Evolutionary conservation across 2,113 vertebrate species (phyloP).

Genomic region (Phylloscopus trochilus): DNA sequence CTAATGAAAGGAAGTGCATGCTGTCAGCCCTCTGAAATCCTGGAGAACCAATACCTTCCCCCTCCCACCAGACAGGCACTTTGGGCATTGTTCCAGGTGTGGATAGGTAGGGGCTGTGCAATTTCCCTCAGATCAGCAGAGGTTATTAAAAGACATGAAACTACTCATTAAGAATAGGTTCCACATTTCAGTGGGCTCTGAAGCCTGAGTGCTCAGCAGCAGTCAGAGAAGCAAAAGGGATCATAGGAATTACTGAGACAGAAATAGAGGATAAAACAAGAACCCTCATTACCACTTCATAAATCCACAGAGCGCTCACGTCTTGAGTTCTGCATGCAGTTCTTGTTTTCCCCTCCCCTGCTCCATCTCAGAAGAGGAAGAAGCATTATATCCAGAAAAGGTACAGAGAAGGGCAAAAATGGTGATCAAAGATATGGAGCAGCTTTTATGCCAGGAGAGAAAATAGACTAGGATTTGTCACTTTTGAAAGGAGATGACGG

Average conservation of each 20-base stretch:
- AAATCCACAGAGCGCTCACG: background rate
- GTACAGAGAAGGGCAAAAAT: background rate
- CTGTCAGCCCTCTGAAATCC: background rate
- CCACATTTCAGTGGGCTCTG: background rate
- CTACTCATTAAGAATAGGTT: background rate
- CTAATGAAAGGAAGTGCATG: background rate
- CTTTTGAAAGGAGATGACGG: background rate
- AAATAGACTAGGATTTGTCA: constrained; percentile 17
- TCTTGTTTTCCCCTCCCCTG: background rate
- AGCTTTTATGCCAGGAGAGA: constrained; percentile 22
- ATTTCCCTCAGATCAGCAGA: background rate
- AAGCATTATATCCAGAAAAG: background rate
- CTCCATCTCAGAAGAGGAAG: background rate
- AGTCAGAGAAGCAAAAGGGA: background rate
- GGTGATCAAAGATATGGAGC: constrained; percentile 28
- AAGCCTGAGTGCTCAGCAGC: background rate
- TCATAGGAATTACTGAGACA: constrained; percentile 30
- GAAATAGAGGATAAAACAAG: constrained; percentile 40
- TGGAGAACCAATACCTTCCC: background rate
- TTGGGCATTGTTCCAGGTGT: background rate
- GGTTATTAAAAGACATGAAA: constrained; percentile 28
- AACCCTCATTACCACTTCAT: background rate
- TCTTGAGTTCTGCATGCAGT: background rate
- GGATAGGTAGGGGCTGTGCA: background rate
- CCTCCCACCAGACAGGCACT: background rate